Conservation (phyloP, 2,797 vertebrate species). For the Hozukius guyotensis region DNA sequence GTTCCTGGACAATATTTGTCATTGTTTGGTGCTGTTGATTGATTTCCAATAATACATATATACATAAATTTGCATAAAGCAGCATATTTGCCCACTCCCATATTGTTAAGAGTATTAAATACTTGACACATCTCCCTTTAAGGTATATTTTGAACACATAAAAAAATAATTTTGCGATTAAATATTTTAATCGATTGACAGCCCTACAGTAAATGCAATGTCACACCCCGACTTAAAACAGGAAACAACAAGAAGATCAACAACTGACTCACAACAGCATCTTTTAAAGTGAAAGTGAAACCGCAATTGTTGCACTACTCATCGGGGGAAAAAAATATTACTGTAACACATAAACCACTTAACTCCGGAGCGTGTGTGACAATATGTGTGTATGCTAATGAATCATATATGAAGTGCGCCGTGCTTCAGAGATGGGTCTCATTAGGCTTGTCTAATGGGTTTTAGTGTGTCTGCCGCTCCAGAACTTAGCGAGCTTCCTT, state of each 20-base stretch:
- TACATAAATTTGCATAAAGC: too few species aligned
- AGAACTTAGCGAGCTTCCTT: conserved; percentile 51
- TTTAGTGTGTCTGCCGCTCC: conserved; percentile 47
- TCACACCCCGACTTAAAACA: neutral
- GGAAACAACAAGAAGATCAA: conserved; percentile 6
- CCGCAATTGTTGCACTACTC: neutral
- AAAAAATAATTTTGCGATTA: too few species aligned
- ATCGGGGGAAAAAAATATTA: neutral
- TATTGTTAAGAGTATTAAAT: too few species aligned
- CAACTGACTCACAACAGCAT: neutral
- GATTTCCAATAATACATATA: too few species aligned
- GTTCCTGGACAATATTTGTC: too few species aligned
- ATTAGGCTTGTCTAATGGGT: conserved; percentile 64
- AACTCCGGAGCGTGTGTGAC: neutral
- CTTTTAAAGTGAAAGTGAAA: conserved; percentile 43
- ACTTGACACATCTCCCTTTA: too few species aligned
- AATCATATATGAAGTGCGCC: conserved; percentile 44
- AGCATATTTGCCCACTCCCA: too few species aligned
- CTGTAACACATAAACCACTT: conserved; percentile 29
- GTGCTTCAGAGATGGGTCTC: conserved; percentile 49
- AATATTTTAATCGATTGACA: too few species aligned
- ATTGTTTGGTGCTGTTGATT: too few species aligned
- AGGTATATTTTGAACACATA: too few species aligned
- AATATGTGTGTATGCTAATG: conserved; percentile 35
- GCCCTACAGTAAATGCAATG: neutral